Evolutionary conservation across 2,797 vertebrate genomes (phyloP).

Genomic region (Crocodylus rhombifer): DNA sequence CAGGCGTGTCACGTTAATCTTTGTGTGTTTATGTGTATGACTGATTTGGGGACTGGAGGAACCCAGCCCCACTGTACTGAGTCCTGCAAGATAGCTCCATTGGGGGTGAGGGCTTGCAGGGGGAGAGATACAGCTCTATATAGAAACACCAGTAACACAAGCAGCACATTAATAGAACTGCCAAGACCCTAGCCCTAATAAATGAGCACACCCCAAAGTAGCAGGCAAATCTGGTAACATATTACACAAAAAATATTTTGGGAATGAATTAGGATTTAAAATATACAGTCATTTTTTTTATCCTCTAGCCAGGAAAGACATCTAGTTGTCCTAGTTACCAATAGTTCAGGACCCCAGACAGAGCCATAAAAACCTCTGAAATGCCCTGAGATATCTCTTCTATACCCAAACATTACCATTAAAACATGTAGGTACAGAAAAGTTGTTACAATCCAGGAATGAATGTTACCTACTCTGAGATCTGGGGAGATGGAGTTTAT

Average conservation of each 20-base stretch:
- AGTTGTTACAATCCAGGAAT: neutral
- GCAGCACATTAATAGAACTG: no score
- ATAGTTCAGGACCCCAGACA: neutral
- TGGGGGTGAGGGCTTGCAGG: no score
- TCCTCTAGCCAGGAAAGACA: neutral
- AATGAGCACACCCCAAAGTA: no score
- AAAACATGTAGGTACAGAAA: rapidly evolving
- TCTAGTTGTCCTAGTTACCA: neutral
- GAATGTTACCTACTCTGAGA: neutral
- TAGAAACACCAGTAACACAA: no score
- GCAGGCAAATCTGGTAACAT: no score
- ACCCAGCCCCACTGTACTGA: no score
- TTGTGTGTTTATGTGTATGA: no score
- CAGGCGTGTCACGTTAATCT: no score
- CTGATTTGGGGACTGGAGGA: no score
- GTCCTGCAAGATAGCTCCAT: no score
- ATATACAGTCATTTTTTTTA: neutral
- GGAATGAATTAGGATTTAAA: neutral
- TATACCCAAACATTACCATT: neutral
- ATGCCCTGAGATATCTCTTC: rapidly evolving
- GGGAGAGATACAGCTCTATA: no score
- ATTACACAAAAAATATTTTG: neutral
- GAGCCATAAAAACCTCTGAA: neutral
- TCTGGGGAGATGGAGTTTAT: neutral
- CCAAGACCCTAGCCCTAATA: no score